phyloP scores from a whole-genome alignment of 2,113 vertebrate genomes.

The Microtus oregoni region DNA sequence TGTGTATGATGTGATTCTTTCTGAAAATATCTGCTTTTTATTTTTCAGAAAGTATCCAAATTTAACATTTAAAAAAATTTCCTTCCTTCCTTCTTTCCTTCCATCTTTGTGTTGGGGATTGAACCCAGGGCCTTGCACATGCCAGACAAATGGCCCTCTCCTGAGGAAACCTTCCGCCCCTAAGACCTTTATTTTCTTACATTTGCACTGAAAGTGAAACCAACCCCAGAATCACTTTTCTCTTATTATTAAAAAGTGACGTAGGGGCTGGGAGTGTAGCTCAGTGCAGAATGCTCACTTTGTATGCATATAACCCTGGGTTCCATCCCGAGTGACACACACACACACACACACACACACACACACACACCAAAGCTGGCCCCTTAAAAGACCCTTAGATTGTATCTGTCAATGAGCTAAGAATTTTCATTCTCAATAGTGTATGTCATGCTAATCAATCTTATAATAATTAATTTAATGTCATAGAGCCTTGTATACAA shows the following conservation, averaged over 20 bases:
- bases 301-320: too few species aligned
- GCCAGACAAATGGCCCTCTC: neutral
- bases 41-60: neutral
- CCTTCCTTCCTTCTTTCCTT: neutral
- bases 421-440: neutral
- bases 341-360: neutral
- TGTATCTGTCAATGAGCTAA: constrained; percentile 35
- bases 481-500: too few species aligned
- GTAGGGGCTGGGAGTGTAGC: neutral
- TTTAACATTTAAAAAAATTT: neutral
- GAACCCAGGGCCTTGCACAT: neutral
- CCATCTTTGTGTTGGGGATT: neutral
- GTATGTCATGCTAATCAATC: neutral
- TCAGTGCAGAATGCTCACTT: neutral
- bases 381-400: neutral
- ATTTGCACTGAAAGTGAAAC: constrained; percentile 31
- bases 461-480: neutral
- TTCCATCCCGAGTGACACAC: neutral
- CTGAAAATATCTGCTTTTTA: neutral
- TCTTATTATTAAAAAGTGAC: neutral
- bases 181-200: constrained; percentile 4
- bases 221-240: too few species aligned
- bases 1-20: neutral
- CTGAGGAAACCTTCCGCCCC: neutral
- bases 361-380: neutral